Evolutionary conservation across 2,113 vertebrate genomes (phyloP), one percentile per base, ranked within the genome.

Genomic region (Fulica atra): DNA sequence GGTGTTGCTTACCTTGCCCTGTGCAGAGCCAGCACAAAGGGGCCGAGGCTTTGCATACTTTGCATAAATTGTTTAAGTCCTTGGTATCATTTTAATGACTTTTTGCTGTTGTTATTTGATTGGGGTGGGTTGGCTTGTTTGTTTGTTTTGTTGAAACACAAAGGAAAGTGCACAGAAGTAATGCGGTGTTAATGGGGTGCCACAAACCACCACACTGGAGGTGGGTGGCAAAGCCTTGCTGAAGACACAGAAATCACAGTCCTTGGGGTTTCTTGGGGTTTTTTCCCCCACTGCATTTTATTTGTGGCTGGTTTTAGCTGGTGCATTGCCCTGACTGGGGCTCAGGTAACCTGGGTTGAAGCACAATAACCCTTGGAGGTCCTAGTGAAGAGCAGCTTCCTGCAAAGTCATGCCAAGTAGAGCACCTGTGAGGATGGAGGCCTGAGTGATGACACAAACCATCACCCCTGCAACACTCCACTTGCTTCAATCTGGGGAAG

Each of bases 401-500:
- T 28, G 33, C 5, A 33, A n/a, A 21, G 21, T 20, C 38, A 0
- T 11, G 56, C 10, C n/a, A 36, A 19, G 17, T 26, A 42, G 29
- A 44, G 12, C 38, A 11, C 10, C 13, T 0, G 0, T 0, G 1
- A 25, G 23, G 28, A 10, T 25, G 31, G 10, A 6, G 11, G 20
- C 69, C 20, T 0, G 0, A 15, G 40, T 21, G 36, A 21, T 28
- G 65, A 4, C 2, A 1, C 4, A 0, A 10, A 5, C 16, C 1
- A 0, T 20, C 23, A 2, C 16, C 40, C 19, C 11, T 6, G 35
- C 21, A 5, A n/a, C 7, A 1, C 6, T 59, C 9, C 35, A 0
- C 25, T 12, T 2, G 0, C 2, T 33, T 33, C 31, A 38, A 2
- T 23, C 4, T 0, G 4, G 3, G 12, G 23, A 3, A 38, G 5